Evolutionary conservation across 2,113 vertebrate genomes (phyloP), one percentile per base, ranked within the genome.

Genomic region (Stigmatopora nigra): DNA sequence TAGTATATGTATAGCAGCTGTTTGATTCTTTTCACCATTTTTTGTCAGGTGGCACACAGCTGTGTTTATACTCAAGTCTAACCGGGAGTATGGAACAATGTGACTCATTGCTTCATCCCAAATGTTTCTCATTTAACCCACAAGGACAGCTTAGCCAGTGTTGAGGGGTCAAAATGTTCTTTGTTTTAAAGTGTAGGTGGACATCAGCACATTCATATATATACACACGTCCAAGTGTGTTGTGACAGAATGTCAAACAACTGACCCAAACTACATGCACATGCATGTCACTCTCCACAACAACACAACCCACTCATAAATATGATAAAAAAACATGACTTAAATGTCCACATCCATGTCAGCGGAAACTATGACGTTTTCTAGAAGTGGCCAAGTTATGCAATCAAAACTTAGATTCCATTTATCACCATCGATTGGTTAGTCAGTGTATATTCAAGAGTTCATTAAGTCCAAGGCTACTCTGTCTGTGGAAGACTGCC

Each of bases 41-140:
- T 65, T 25, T 53, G 22, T 16, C 70, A 11, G 51, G 55, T 75
- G 63, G 66, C 60, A 64, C 20, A 60, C 75, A 70, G 56, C 77
- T 73, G 67, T 67, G 64, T 65, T 66, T 60, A 78, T 58, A 60
- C 52, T 70, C n/a, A 20, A 59, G 52, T 45, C 63, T 16, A 46
- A 62, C 19, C 31, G 41, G 62, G 64, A 67, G 35, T 52, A 57
- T 67, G 66, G 68, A 68, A 63, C 41, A 8, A 46, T 58, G 12
- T 74, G n/a, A 57, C 19, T 19, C 66, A 56, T 58, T 38, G 45
- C 47, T 59, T 58, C 55, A 67, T 70, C 47, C 52, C 35, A 63
- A 63, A 10, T 35, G 64, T 59, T 64, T 44, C 45, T 38, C 38
- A 49, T 73, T 69, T 35, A 55, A 52, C 14, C 2, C 36, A 31